Evolutionary conservation across 2,797 vertebrate genomes (phyloP).

Genomic region (Anniella stebbinsi): DNA sequence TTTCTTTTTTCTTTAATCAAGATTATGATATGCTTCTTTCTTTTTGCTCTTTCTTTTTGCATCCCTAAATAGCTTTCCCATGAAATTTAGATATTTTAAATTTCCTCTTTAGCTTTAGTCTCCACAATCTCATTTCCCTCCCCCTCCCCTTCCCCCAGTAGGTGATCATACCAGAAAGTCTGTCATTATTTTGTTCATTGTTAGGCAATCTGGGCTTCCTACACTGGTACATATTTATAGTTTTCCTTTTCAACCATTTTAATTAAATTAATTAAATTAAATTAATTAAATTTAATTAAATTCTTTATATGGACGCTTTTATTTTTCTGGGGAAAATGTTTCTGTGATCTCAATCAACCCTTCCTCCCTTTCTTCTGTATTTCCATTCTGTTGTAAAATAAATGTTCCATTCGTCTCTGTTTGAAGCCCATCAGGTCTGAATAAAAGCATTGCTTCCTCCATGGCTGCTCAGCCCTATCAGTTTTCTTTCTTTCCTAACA

Average conservation of each 20-base stretch:
- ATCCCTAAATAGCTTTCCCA: background rate
- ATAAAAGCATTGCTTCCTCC: background rate
- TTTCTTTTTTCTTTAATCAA: background rate
- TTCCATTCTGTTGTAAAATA: constrained; percentile 9
- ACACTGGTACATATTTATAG: constrained; percentile 21
- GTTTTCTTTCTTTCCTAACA: too few species aligned
- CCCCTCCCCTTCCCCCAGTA: background rate
- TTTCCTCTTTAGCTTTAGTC: constrained; percentile 12
- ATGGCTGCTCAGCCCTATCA: background rate
- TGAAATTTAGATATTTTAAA: constrained; percentile 6
- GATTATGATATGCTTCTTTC: background rate
- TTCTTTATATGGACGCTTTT: constrained; percentile 8
- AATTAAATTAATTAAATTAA: too few species aligned
- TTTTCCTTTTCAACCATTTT: constrained; percentile 6
- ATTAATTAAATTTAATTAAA: constrained; percentile 31
- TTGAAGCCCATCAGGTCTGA: background rate
- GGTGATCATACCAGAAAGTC: background rate
- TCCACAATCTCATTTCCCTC: background rate
- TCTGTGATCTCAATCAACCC: constrained; percentile 5
- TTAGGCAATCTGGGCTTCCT: constrained; percentile 7
- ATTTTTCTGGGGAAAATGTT: background rate
- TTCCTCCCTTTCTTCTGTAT: background rate
- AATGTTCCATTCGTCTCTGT: background rate
- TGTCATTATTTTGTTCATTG: background rate
- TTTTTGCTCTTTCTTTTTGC: background rate